phyloP scores from a whole-genome alignment of 1,140 invertebrate species.

The Tribolium castaneum region DNA sequence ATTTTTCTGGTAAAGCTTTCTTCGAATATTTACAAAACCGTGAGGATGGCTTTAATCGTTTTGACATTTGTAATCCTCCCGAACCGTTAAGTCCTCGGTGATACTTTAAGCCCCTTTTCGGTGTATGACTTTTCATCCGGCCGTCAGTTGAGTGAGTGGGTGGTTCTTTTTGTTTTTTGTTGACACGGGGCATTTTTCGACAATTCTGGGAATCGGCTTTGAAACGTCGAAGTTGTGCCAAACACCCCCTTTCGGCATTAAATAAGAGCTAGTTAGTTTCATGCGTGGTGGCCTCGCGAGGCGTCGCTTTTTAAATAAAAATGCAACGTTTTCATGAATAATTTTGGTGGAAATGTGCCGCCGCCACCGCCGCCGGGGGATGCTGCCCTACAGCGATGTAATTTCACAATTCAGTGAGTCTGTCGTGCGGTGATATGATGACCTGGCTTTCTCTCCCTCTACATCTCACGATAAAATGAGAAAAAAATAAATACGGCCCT shows the following conservation, averaged over 20 bases:
- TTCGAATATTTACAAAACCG: slow-evolving; percentile 21
- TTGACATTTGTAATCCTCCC: slow-evolving; percentile 6
- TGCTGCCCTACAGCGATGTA: slow-evolving; percentile 45
- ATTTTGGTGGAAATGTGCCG: slow-evolving; percentile 13
- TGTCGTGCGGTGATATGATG: slow-evolving; percentile 48
- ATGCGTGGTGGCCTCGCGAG: background rate
- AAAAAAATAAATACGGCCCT: background rate
- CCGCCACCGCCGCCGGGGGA: background rate
- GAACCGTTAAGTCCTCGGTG: slow-evolving; percentile 10
- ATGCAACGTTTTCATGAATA: slow-evolving; percentile 44
- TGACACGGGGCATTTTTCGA: background rate
- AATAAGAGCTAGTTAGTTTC: background rate
- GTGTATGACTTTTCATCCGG: slow-evolving; percentile 2
- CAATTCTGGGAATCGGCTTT: no score
- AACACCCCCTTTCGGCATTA: background rate
- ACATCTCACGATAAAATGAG: background rate
- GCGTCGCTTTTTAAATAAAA: slow-evolving; percentile 19
- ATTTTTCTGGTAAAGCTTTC: background rate
- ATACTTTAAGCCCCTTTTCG: slow-evolving; percentile 34
- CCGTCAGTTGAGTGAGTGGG: background rate
- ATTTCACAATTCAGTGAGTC: slow-evolving; percentile 49
- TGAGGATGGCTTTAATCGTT: slow-evolving; percentile 12
- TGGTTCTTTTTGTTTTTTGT: background rate
- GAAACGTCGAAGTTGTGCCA: no score
- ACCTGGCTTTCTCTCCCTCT: slow-evolving; percentile 32